Conservation (phyloP, 2,797 vertebrate species). For the Jordanella pulchra region DNA sequence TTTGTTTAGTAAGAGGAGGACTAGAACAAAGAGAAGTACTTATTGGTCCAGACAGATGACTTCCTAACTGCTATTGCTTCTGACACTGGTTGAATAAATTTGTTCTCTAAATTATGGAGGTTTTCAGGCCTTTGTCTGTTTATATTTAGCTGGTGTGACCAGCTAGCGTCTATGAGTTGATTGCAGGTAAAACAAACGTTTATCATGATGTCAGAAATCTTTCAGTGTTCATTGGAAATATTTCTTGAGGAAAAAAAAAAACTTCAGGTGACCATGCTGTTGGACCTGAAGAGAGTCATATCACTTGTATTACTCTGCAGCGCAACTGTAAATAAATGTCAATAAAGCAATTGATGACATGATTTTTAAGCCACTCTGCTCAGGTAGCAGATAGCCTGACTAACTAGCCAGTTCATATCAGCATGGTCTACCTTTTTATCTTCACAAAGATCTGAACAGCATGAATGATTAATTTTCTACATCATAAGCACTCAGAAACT, state of each 20-base stretch:
- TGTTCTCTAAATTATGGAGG: background rate
- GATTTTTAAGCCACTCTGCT: background rate
- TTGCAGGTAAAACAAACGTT: background rate
- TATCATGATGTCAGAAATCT: background rate
- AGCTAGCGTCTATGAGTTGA: background rate
- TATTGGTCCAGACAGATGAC: constrained; percentile 18
- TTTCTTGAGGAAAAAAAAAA: background rate
- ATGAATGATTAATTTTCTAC: too few relatives aligned
- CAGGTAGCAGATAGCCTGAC: background rate
- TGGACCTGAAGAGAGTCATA: too few relatives aligned
- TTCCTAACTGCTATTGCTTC: background rate
- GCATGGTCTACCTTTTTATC: too few relatives aligned
- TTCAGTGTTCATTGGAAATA: background rate
- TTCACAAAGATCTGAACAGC: too few relatives aligned
- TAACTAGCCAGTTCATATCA: background rate
- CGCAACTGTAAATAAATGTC: too few relatives aligned
- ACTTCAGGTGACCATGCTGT: background rate
- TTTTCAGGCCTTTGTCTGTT: background rate
- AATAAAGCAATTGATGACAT: too few relatives aligned
- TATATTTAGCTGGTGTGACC: background rate
- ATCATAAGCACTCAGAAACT: too few relatives aligned
- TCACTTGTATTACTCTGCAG: background rate
- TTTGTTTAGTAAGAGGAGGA: background rate
- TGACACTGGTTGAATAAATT: background rate
- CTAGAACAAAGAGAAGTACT: constrained; percentile 37